Evolutionary conservation across 2,113 vertebrate species (phyloP).

Genomic region (Pteropus alecto): DNA sequence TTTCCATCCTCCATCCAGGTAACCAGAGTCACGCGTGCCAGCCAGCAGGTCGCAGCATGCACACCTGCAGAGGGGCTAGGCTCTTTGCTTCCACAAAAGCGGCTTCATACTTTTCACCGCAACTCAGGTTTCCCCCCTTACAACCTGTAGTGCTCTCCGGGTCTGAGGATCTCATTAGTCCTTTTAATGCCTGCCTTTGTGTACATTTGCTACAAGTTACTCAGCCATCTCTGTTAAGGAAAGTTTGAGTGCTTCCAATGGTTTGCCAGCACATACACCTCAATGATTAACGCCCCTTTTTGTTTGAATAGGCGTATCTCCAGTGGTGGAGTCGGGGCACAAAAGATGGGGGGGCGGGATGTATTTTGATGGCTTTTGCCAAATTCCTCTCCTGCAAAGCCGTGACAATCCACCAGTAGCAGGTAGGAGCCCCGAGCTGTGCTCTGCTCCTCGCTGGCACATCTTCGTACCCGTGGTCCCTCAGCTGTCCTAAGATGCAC

Average conservation of each 20-base stretch:
- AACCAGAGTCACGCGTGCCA: not conserved
- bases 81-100: not conserved
- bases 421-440: not conserved
- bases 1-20: not conserved
- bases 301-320: not conserved
- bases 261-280: not conserved
- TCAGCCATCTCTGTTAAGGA: not conserved
- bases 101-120: not conserved
- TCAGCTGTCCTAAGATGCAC: not conserved
- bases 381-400: not conserved
- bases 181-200: not conserved
- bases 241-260: fast-evolving
- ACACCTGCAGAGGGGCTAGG: no score
- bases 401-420: fast-evolving
- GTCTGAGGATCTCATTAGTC: not conserved
- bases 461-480: not conserved
- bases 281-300: not conserved
- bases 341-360: no score
- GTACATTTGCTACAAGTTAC: not conserved
- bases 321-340: not conserved
- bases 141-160: no score
- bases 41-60: fast-evolving
- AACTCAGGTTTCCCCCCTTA: not conserved
- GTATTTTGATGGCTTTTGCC: not conserved
- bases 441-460: fast-evolving